A percentile compares a stretch with the other conserved stretches of the same genome.
These are phyloP conservation scores for Plebejus argus DNA, from an alignment of 2,888 invertebrate genomes.

Conservation along the genomic window DNA sequence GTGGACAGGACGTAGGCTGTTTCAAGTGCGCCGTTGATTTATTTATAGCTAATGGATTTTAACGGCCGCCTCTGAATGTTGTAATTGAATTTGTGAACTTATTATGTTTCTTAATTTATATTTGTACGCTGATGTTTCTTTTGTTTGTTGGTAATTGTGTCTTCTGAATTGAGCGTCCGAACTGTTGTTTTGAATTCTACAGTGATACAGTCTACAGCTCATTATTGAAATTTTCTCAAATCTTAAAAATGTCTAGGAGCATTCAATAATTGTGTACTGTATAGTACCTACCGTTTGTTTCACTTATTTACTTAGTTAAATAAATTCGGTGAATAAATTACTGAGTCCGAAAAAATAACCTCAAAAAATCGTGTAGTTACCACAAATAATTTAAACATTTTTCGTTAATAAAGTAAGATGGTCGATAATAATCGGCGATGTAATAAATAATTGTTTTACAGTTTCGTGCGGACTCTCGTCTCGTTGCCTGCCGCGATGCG, in stretches of 20 bases:
- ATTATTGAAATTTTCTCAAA: too few relatives aligned
- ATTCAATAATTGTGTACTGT: too few relatives aligned
- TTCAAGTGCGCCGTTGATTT: slow-evolving; percentile 4
- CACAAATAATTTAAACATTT: slow-evolving; percentile 5
- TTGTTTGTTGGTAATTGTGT: not conserved
- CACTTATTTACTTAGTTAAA: too few relatives aligned
- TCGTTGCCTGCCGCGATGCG: slow-evolving; percentile 60
- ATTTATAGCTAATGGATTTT: slow-evolving; percentile 19
- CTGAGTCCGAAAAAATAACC: too few relatives aligned
- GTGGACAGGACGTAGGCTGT: slow-evolving; percentile 11
- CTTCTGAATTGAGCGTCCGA: too few relatives aligned
- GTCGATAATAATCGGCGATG: slow-evolving; percentile 41
- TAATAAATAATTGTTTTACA: slow-evolving; percentile 48
- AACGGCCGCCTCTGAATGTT: not conserved
- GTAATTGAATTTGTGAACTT: not conserved
- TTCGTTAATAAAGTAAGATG: slow-evolving; percentile 33
- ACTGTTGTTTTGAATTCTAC: too few relatives aligned
- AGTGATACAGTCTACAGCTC: too few relatives aligned
- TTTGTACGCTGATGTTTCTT: not conserved
- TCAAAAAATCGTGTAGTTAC: too few relatives aligned
- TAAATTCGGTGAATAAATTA: too few relatives aligned
- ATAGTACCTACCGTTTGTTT: too few relatives aligned
- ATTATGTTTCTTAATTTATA: slow-evolving; percentile 2
- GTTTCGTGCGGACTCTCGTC: slow-evolving; percentile 48
- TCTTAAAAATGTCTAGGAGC: too few relatives aligned